These are phyloP conservation scores for Lithophane ornitopus DNA, from an alignment of 2,888 invertebrate species.

Conservation along the genomic window DNA sequence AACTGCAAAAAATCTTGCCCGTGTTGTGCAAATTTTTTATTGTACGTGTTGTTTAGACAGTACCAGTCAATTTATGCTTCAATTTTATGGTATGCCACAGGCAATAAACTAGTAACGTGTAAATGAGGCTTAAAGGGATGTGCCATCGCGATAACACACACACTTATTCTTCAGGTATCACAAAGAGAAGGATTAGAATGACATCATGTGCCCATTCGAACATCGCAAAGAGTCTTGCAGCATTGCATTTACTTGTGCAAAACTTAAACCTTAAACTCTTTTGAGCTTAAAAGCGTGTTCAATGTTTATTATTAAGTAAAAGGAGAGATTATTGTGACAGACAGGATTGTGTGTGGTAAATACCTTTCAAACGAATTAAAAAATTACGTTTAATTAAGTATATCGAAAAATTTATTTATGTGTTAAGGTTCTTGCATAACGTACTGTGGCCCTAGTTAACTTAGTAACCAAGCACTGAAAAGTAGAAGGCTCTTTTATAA, in stretches of 20 bases:
- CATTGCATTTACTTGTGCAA: conserved; percentile 5
- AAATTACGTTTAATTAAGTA: neutral
- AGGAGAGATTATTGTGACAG: neutral
- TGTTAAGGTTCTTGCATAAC: neutral
- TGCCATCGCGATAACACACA: neutral
- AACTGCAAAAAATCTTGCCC: too few relatives aligned
- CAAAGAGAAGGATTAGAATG: neutral
- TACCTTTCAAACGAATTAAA: neutral
- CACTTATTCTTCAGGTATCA: neutral
- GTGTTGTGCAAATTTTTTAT: too few relatives aligned
- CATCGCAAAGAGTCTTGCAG: neutral
- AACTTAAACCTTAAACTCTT: neutral
- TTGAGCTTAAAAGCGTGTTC: neutral
- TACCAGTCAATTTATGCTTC: neutral
- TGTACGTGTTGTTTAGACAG: too few relatives aligned
- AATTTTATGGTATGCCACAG: neutral
- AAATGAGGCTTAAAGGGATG: neutral
- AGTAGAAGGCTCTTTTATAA: neutral
- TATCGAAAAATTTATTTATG: neutral
- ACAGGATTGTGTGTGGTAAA: neutral
- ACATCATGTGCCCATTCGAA: neutral
- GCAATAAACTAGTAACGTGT: neutral
- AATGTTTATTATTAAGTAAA: neutral
- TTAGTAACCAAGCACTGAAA: neutral
- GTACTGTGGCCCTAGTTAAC: neutral